Conservation (phyloP, 2,888 invertebrate species). For the Nycteola revayana region DNA sequence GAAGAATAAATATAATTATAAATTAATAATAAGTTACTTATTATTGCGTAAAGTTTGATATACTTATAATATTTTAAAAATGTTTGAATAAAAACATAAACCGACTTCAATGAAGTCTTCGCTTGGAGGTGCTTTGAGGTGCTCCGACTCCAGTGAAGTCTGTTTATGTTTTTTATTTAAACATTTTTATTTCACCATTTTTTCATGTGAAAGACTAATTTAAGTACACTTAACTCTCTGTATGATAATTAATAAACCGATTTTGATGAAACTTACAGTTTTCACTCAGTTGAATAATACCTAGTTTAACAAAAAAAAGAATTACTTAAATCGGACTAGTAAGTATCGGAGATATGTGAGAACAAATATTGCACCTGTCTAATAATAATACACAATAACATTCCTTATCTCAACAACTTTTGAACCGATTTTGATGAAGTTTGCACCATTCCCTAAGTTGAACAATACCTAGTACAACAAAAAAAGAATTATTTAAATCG, state of each 20-base stretch:
- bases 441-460: conserved; percentile 9
- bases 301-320: conserved; percentile 5
- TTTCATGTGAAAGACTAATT: conserved; percentile 1
- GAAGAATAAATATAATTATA: conserved; percentile 9
- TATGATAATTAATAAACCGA: conserved; percentile 11
- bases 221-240: conserved; percentile 10
- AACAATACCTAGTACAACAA: conserved; percentile 13
- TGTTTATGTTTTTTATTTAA: background rate
- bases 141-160: too few relatives aligned
- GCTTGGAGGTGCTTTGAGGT: too few relatives aligned
- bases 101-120: conserved; percentile 6
- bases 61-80: conserved; percentile 9
- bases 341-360: conserved; percentile 9
- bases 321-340: conserved; percentile 7
- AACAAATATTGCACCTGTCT: conserved; percentile 8
- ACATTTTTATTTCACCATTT: conserved; percentile 10
- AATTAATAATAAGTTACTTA: conserved; percentile 10
- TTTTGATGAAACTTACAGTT: conserved; percentile 11
- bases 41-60: conserved; percentile 11
- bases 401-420: conserved; percentile 9
- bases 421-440: conserved; percentile 8
- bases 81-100: conserved; percentile 9
- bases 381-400: conserved; percentile 7
- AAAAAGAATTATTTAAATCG: conserved; percentile 11
- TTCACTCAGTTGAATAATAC: conserved; percentile 12